Evolutionary conservation across 2,888 invertebrate genomes (phyloP), one percentile per base, ranked within the genome.

Genomic region (Argyresthia goedartella): DNA sequence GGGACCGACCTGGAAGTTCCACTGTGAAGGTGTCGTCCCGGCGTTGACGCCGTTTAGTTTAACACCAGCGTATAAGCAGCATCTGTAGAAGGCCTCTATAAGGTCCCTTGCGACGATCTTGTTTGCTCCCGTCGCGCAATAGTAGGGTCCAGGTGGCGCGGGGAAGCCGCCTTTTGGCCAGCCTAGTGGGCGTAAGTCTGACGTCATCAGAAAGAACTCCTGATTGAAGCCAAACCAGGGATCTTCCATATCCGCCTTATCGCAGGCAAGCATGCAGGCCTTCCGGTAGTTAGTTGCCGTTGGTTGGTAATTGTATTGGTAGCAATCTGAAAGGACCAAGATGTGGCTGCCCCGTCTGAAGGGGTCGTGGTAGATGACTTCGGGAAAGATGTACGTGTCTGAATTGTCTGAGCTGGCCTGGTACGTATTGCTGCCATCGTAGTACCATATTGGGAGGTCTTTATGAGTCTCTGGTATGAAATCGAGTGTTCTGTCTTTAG

Each of bases 11-110:
- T 96, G 41, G 47, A 81, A 86, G 63, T 77, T 80, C 93, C 93
- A 93, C 64, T 95, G 93, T 0, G 92, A 91, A 0, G 93, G 93
- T 81, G 93, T 93, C n/a, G 93, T 93, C 65, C 95, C 95, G 0
- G 95, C 93, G 71, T 95, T 94, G 49, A 91, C 91, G 39, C 95
- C 95, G 55, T 90, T 89, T 57, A 95, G 87, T 54, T 91, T 89
- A 52, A 96, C 84, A 7, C 95, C 96, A 35, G 94, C 91, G 66
- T 91, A 95, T 11, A 96, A 81, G 67, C 95, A 94, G 57, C 92
- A 91, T 59, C 91, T 88, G 73, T 77, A 87, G 68, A 95, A 94
- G 1, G 94, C 92, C 69, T 96, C 95, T 59, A 93, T 91, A 7
- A 96, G 89, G 67, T 95, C 95, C 52, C 96, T 88, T 0, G 93